Base-by-base conservation (phyloP, 30 jellyfish, hydroid and myxozoan genomes). In the Hydractinia echinata region DNA sequence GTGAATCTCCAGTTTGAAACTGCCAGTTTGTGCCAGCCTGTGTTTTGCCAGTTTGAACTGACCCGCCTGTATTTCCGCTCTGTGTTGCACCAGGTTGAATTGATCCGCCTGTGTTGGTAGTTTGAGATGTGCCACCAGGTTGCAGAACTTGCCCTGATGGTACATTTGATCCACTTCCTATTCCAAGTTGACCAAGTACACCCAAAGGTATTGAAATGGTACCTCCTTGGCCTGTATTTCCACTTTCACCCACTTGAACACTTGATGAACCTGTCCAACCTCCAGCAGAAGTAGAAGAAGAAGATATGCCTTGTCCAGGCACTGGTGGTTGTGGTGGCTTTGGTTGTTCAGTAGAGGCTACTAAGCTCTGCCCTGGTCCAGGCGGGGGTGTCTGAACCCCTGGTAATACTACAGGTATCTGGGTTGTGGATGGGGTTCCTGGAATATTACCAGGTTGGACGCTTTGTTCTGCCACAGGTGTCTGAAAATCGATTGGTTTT, bases 1-100 rank as follows among this genome's bases (percentile, higher is more conserved):
- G 61, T 55, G 73, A 77, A 18, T 15, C 79, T 56, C 73, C 85
- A 51, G 66, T 55, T 30, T 10, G 72, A 61, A 77, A 21, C 76
- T 53, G 10, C 74, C 74, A 64, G 16, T 4, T 64, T 6, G 74
- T 7, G 19, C 74, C 74, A 8, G 74, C 4, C 74, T 7, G 39
- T 64, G 19, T 7, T 13, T 64, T 44, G 39, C 74, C 74, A 64
- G 74, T 44, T 64, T 44, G 74, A 44, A n/a, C 39, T 8, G 74
- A 64, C 44, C 44, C 44, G 44, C 44, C 44, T 30, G 44, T 30
- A 30, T 30, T 30, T 1, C 2, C 2, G 44, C 44, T 2, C 44
- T 30, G 44, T 30, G 44, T 30, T 30, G 44, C 44, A 30, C 44
- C 44, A 30, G 44, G 1, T 30, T 30, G 44, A 30, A 30, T 30